Base-by-base conservation (phyloP, 2,797 vertebrate species). In the Sciurus carolinensis region DNA sequence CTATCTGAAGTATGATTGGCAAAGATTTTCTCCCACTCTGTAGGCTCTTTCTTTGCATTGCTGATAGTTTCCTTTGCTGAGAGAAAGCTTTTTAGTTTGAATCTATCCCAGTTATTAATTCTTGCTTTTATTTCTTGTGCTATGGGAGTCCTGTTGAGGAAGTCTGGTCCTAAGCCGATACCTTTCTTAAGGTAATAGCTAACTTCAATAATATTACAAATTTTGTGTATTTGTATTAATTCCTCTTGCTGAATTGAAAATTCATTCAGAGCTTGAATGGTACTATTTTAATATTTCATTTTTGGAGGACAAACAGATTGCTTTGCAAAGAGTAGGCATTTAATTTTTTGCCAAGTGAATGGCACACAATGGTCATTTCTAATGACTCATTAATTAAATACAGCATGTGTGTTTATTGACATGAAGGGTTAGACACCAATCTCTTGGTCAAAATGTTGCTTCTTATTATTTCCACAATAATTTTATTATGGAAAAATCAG, bases 361-460 rank as follows among this genome's bases (percentile, higher is more conserved):
- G 44, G 5, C 18, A 77, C 39, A n/a, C 11, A 87, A 24, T 87
- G 47, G 9, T 57, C 33, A 77, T 22, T 28, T 57, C 59, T 84
- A 82, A 76, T 87, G 9, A 97, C 42, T 71, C 92, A 36, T 36
- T 93, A 76, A 42, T 62, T 83, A 76, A 94, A 84, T 57, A 30
- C 81, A 20, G 0, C 3, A 62, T 62, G 18, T 66, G 10, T 52
- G 1, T 47, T 86, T 93, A 59, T 88, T 92, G 39, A 28, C 54
- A 95, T 22, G 18, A 95, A 88, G 9, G 6, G 1, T 81, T 80
- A 3, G 22, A 75, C 0, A 28, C 77, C 22, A 91, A 5, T 2
- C 2, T 17, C 66, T 73, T 73, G 22, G 33, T 90, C 26, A 82
- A 84, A 75, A 88, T 76, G 8, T n/a, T 72, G 80, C 18, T 95